These are phyloP conservation scores for Nycticryphes semicollaris DNA, from an alignment of 2,113 vertebrate genomes.

Conservation along the genomic window DNA sequence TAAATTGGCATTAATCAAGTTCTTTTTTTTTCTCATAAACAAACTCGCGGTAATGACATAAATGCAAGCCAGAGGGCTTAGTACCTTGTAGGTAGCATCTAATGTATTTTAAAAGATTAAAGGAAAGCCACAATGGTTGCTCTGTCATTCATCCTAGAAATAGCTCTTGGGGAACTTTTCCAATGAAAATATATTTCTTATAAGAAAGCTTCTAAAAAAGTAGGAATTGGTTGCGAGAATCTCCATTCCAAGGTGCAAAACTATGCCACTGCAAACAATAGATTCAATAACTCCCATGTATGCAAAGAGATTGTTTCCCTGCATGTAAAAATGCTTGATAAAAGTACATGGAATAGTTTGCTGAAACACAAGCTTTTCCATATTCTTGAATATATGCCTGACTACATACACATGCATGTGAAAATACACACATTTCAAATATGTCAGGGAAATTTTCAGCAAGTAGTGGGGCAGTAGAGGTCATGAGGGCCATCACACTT, in stretches of 20 bases:
- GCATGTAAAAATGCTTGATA: not conserved
- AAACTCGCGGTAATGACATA: not conserved
- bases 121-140: not conserved
- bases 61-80: not conserved
- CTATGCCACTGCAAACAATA: not conserved
- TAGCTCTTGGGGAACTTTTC: not conserved
- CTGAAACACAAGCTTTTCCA: not conserved
- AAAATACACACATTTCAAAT: not conserved
- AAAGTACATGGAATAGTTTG: not conserved
- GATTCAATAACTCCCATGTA: not conserved
- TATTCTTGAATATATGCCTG: not conserved
- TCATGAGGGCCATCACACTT: not conserved
- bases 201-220: not conserved
- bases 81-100: not conserved
- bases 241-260: not conserved
- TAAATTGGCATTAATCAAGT: not conserved
- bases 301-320: not conserved
- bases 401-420: not conserved
- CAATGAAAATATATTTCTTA: not conserved
- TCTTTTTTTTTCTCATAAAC: not conserved
- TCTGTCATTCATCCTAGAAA: not conserved
- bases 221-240: not conserved
- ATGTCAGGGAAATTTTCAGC: not conserved
- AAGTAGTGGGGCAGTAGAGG: not conserved
- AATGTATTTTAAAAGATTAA: not conserved